Base-by-base conservation (phyloP, 2,113 vertebrate genomes). In the Addax nasomaculatus region DNA sequence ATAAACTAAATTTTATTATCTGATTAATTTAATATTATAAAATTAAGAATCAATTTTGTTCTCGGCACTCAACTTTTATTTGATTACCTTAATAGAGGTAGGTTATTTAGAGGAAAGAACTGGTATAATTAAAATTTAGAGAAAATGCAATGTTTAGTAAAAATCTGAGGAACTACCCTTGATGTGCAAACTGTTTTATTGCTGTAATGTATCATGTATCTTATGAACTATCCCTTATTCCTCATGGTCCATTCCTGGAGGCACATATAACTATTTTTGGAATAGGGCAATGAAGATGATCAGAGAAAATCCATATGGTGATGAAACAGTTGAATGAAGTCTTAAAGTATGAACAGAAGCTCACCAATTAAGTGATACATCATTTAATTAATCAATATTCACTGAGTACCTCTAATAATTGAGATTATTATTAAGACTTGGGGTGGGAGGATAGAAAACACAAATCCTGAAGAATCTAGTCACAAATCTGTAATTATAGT, bases 11-110 rank as follows among this genome's bases (percentile, higher is more conserved):
- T 93, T 60, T 49, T 85, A 86, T 96, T 90, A 90, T n/a, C 51
- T 85, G 81, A 85, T 85, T 97, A 92, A 91, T 89, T 85, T 97
- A 92, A 84, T 90, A 88, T 70, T 86, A 95, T 86, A 88, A 90
- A 97, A 76, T 96, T 87, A 92, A 43, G 7, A 84, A 80, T 92
- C 17, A 53, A 6, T 91, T 93, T 95, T 97, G 86, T 97, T 95
- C 64, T 93, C 67, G 9, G 47, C 51, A 76, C 30, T 95, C 84
- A 85, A 55, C 10, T 90, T 93, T 95, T 90, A 87, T 92, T 45
- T 93, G 95, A 97, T 95, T 93, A 84, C 29, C 85, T 93, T 88
- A 95, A 94, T 90, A 94, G 51, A 93, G 57, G 47, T 93, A 10
- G 23, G 83, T 91, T 84, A 43, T 92, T 96, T 90, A 85, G 27